Percentiles rank a stretch among this genome's conserved stretches.
Conservation (phyloP, 2,113 vertebrate species). For the Emydura subglobosa region DNA sequence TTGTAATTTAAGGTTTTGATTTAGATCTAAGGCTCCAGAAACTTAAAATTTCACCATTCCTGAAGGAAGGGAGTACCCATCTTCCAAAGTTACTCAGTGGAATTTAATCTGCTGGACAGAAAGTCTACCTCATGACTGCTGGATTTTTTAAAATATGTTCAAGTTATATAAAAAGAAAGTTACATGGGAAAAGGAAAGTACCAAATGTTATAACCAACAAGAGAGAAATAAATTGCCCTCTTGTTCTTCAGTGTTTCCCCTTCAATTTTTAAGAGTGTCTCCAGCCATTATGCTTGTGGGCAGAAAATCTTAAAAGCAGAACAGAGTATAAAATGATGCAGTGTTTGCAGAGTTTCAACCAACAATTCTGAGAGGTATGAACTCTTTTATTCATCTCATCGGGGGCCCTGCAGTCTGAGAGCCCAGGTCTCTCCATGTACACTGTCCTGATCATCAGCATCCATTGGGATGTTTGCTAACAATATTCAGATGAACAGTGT, state of each 20-base stretch:
- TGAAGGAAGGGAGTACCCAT: background rate
- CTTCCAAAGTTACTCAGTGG: background rate
- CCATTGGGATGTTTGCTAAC: background rate
- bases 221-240: accelerated
- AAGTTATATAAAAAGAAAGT: background rate
- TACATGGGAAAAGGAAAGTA: background rate
- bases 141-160: background rate
- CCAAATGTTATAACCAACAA: background rate
- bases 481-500: background rate
- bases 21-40: background rate
- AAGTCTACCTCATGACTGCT: constrained; percentile 1
- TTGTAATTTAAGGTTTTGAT: background rate
- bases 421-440: background rate
- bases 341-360: background rate
- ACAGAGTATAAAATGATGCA: background rate
- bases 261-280: background rate
- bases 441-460: background rate
- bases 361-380: background rate
- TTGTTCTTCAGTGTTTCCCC: background rate
- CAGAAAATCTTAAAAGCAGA: background rate
- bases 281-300: background rate
- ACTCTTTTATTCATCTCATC: background rate
- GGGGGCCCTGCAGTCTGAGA: background rate
- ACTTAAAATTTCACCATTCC: background rate
- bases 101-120: background rate